phyloP scores from a whole-genome alignment of 2,797 vertebrate genomes.

The Enteromius paludinosus region DNA sequence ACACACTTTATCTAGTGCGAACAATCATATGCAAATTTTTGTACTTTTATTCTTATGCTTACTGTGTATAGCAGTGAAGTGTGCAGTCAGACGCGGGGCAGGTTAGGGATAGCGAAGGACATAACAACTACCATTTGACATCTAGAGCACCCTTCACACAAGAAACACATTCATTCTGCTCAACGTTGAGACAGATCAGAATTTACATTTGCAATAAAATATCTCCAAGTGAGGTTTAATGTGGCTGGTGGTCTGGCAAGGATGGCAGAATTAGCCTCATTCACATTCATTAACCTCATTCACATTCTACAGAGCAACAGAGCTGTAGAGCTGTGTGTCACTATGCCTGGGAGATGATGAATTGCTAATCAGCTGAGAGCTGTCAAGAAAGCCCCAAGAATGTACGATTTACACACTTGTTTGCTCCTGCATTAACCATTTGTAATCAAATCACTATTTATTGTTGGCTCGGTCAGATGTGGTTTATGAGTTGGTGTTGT shows the following conservation, averaged over 20 bases:
- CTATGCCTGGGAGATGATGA: conserved; percentile 79
- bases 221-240: conserved; percentile 71
- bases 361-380: conserved; percentile 83
- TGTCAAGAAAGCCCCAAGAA: conserved; percentile 79
- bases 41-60: not conserved
- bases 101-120: conserved; percentile 30
- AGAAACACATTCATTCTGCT: conserved; percentile 11
- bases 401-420: conserved; percentile 77
- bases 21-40: not conserved
- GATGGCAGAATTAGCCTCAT: conserved; percentile 81
- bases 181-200: conserved; percentile 15
- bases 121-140: conserved; percentile 8
- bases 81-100: not conserved
- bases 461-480: conserved; percentile 68
- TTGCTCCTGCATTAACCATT: conserved; percentile 80
- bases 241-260: conserved; percentile 74
- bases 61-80: not conserved
- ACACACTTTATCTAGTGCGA: not conserved
- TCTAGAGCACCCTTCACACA: conserved; percentile 16
- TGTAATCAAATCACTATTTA: conserved; percentile 82
- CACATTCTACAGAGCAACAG: conserved; percentile 77
- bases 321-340: conserved; percentile 74
- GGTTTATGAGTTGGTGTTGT: conserved; percentile 70
- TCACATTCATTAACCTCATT: conserved; percentile 83
- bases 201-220: conserved; percentile 64